A percentile compares a stretch with the other conserved stretches of the same genome.
Evolutionary conservation across 35 echinoderm and acorn worm genomes (phyloP).

Genomic region (Nesometra sesokonis): DNA sequence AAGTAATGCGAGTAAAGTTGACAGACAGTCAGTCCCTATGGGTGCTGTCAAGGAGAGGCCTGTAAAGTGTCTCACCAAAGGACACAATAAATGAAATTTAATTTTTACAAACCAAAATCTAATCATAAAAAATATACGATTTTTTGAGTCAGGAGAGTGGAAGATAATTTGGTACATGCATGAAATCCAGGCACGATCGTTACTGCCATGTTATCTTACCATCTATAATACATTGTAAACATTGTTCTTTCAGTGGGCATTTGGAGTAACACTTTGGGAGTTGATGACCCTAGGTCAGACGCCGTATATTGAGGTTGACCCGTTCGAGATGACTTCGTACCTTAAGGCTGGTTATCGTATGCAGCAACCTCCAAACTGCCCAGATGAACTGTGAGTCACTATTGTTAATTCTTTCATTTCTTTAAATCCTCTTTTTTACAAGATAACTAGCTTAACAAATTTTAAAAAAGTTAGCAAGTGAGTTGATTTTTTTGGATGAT

Average conservation of each 20-base stretch:
- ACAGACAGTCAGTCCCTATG: too few relatives aligned
- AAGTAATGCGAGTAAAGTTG: too few relatives aligned
- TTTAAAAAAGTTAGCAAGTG: background rate
- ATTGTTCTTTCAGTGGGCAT: conserved; percentile 67
- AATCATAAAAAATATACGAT: too few relatives aligned
- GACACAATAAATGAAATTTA: too few relatives aligned
- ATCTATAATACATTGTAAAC: background rate
- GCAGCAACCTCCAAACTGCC: conserved; percentile 88
- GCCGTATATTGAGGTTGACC: conserved; percentile 79
- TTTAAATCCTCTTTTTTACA: background rate
- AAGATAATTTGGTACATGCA: background rate
- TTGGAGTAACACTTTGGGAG: conserved; percentile 87
- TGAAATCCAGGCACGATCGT: too few relatives aligned
- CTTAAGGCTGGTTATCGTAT: conserved; percentile 86
- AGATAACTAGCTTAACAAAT: background rate
- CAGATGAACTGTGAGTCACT: conserved; percentile 92
- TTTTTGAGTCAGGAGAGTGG: too few relatives aligned
- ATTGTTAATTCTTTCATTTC: background rate
- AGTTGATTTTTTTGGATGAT: background rate
- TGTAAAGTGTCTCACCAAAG: too few relatives aligned
- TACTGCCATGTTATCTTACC: too few relatives aligned
- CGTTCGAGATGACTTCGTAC: conserved; percentile 94
- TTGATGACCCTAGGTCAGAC: conserved; percentile 87
- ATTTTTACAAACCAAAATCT: too few relatives aligned
- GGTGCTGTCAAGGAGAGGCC: too few relatives aligned